Conservation (phyloP, 2,113 vertebrate species). For the Gymnocephalus cernua region DNA sequence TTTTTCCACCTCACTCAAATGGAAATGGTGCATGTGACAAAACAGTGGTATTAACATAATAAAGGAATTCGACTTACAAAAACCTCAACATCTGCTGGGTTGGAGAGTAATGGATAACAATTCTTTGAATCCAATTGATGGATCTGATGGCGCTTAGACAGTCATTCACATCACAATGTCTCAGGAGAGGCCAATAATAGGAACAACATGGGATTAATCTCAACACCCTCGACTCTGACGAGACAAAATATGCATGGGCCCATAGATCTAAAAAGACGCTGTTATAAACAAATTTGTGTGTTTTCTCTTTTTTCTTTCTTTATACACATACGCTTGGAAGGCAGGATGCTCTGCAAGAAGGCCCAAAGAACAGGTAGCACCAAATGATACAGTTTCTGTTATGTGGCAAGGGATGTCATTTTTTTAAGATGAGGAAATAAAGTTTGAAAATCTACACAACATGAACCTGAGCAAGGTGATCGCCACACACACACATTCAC, state of each 20-base stretch:
- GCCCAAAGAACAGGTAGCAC: constrained; percentile 1
- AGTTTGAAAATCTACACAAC: constrained; percentile 4
- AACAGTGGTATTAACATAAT: constrained; percentile 84
- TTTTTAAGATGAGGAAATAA: background rate
- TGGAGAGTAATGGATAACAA: constrained; percentile 82
- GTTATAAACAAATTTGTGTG: constrained; percentile 71
- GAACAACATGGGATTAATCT: constrained; percentile 84
- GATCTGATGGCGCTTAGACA: constrained; percentile 83
- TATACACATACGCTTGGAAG: constrained; percentile 16
- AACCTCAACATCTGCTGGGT: constrained; percentile 83
- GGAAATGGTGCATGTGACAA: constrained; percentile 82
- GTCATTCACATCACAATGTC: constrained; percentile 80
- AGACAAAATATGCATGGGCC: constrained; percentile 78
- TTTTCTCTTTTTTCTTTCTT: constrained; percentile 46
- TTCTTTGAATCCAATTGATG: constrained; percentile 85
- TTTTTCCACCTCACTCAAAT: constrained; percentile 81
- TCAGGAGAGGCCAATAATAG: constrained; percentile 84
- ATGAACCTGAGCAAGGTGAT: background rate
- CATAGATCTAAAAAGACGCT: constrained; percentile 63
- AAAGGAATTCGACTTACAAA: constrained; percentile 84
- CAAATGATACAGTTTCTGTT: background rate
- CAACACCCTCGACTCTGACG: constrained; percentile 69
- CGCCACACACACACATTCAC: background rate
- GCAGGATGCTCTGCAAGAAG: constrained; percentile 20
- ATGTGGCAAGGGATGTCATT: background rate